These are phyloP conservation scores for Drosophila yooni DNA, from an alignment of 2,888 invertebrate genomes.

Conservation along the genomic window DNA sequence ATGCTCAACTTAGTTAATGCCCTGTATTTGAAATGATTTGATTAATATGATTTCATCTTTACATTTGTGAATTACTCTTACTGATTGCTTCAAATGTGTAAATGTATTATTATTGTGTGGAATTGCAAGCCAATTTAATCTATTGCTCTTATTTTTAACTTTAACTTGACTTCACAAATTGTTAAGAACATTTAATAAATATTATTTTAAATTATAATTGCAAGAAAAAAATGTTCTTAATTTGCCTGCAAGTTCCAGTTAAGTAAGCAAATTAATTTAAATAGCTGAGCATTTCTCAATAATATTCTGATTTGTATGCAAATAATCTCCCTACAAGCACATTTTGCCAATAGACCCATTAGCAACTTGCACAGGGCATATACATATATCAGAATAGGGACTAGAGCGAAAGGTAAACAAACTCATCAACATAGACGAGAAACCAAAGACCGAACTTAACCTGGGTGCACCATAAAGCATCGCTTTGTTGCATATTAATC, in stretches of 20 bases:
- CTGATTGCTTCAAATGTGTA: not conserved
- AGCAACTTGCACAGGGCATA: not conserved
- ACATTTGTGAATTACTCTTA: not conserved
- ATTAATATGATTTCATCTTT: not conserved
- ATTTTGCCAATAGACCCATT: not conserved
- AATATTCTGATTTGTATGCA: no score
- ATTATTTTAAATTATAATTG: no score
- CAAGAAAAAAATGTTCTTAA: no score
- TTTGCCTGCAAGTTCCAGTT: no score
- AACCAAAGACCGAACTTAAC: slow-evolving; percentile 12
- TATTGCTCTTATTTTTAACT: no score
- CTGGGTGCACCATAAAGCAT: slow-evolving; percentile 40
- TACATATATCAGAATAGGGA: not conserved
- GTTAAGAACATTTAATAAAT: no score
- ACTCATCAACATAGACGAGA: slow-evolving; percentile 8
- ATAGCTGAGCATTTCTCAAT: no score
- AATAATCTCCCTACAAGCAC: not conserved
- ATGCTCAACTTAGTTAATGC: not conserved
- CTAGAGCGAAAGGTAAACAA: slow-evolving; percentile 47
- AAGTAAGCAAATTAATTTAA: no score
- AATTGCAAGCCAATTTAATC: no score
- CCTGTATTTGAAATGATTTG: not conserved
- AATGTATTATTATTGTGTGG: no score
- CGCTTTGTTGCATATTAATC: slow-evolving; percentile 59
- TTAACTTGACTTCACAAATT: no score